Evolutionary conservation across 2,797 vertebrate genomes (phyloP).

Genomic region (Myoxocephalus aenaeus): DNA sequence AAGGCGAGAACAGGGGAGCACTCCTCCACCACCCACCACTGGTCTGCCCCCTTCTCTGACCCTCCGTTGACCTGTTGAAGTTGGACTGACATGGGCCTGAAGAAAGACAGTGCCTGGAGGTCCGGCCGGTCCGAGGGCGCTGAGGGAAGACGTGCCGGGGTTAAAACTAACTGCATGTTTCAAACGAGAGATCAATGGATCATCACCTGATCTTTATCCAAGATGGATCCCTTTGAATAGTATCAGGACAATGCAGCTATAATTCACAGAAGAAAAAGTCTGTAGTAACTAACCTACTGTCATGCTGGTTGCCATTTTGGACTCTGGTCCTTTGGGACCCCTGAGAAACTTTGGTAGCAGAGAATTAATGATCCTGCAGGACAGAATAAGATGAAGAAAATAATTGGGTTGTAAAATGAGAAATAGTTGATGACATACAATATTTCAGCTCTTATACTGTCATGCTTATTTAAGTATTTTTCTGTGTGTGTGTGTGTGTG

Average conservation of each 20-base stretch:
- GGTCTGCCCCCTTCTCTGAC: slow-evolving; percentile 43
- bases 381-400: slow-evolving; percentile 28
- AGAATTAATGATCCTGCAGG: slow-evolving; percentile 75
- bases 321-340: slow-evolving; percentile 76
- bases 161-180: neutral
- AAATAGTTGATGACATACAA: neutral
- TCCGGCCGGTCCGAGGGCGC: slow-evolving; percentile 67
- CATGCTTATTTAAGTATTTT: neutral
- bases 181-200: neutral
- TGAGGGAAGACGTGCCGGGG: slow-evolving; percentile 30
- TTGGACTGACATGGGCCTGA: slow-evolving; percentile 82
- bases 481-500: neutral
- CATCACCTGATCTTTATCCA: neutral
- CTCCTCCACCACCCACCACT: slow-evolving; percentile 88
- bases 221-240: neutral
- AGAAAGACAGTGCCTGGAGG: slow-evolving; percentile 77
- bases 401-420: slow-evolving; percentile 1
- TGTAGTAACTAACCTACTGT: slow-evolving; percentile 61
- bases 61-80: slow-evolving; percentile 73
- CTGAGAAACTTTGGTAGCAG: slow-evolving; percentile 80
- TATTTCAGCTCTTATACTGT: neutral
- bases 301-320: slow-evolving; percentile 79
- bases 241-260: neutral
- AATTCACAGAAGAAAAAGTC: neutral
- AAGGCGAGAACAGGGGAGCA: slow-evolving; percentile 65